Conservation (phyloP, 2,113 vertebrate species). For the Pygoscelis adeliae region DNA sequence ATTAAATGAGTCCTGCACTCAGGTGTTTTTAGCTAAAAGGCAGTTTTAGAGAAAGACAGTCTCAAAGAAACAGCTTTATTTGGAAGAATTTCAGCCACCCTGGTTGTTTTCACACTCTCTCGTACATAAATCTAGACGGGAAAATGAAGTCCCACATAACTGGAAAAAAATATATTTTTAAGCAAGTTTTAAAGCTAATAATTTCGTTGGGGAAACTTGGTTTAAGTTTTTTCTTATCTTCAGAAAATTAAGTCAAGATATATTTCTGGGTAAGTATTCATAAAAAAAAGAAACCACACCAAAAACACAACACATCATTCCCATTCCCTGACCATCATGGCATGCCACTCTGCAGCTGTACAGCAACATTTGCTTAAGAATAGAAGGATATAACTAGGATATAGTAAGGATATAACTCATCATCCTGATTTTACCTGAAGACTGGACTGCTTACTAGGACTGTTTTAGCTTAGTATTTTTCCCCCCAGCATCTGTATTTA, state of each 20-base stretch:
- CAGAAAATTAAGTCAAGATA: not conserved
- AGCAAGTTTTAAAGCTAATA: not conserved
- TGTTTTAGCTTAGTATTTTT: accelerated
- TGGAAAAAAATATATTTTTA: not conserved
- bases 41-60: not conserved
- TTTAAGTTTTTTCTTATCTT: not conserved
- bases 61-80: not conserved
- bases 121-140: not conserved
- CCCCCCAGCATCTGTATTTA: not conserved
- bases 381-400: accelerated
- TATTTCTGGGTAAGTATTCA: not conserved
- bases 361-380: not conserved
- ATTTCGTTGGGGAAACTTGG: not conserved
- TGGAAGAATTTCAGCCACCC: not conserved
- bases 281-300: too few species aligned
- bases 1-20: not conserved
- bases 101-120: not conserved
- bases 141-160: not conserved
- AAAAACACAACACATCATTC: not conserved
- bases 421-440: not conserved
- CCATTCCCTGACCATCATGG: accelerated
- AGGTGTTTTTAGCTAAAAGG: not conserved
- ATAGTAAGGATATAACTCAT: too few species aligned
- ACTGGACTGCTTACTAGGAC: not conserved
- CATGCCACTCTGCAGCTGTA: not conserved